phyloP scores from a whole-genome alignment of 2,113 vertebrate genomes.

The Neopipo cinnamomea region DNA sequence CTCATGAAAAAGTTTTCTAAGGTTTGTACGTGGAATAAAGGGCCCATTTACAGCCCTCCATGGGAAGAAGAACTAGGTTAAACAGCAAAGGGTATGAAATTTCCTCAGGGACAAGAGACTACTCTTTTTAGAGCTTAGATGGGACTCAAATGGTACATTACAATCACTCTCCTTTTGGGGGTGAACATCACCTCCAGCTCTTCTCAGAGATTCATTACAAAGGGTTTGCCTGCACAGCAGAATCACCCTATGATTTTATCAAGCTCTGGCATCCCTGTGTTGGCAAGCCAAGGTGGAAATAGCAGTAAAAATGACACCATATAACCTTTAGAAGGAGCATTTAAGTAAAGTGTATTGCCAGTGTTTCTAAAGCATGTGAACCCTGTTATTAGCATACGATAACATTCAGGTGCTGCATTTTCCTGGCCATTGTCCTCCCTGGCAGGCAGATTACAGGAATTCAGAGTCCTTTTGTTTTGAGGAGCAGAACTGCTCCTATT shows the following conservation, averaged over 20 bases:
- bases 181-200: not conserved
- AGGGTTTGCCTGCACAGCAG: not conserved
- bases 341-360: not conserved
- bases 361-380: constrained; percentile 31
- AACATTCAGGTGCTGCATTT: constrained; percentile 47
- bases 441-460: constrained; percentile 48
- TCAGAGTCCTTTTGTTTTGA: constrained; percentile 55
- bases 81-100: constrained; percentile 50
- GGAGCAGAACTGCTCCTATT: constrained; percentile 37
- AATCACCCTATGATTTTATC: constrained; percentile 38
- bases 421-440: constrained; percentile 22
- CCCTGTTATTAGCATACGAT: constrained; percentile 34
- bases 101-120: constrained; percentile 47
- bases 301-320: constrained; percentile 10
- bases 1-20: constrained; percentile 39
- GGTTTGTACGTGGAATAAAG: constrained; percentile 44
- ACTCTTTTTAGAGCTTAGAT: constrained; percentile 6
- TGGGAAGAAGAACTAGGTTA: constrained; percentile 58
- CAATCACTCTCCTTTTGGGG: not conserved
- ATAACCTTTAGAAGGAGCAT: not conserved
- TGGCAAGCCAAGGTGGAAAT: not conserved
- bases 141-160: not conserved
- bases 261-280: not conserved
- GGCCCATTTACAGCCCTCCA: constrained; percentile 32
- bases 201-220: not conserved